Base-by-base conservation (phyloP, 1,140 invertebrate genomes). In the Halesus radiatus region DNA sequence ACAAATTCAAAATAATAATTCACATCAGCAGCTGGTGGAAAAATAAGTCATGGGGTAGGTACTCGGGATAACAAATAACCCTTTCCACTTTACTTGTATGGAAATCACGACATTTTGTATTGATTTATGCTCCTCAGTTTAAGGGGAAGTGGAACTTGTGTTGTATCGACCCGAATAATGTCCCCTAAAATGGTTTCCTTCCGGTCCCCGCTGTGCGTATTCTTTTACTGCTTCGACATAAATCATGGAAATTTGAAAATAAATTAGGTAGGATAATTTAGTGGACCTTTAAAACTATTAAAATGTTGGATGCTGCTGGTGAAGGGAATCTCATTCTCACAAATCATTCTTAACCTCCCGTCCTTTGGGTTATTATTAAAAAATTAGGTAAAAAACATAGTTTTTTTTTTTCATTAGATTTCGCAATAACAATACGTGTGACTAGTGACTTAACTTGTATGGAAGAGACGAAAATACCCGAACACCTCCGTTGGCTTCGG, bases 71-170 rank as follows among this genome's bases (percentile, higher is more conserved):
- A 32, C 29, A 32, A 29, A n/a, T n/a, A n/a, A 32, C 62, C 62
- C 62, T 66, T 29, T 66, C 29, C 62, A 66, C 26, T 26, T 66
- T 66, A 32, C 26, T n/a, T 18, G 8, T 66, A 66, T 66, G 62
- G 23, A 66, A 66, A 66, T 66, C 62, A 29, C 29, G 16, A 26
- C 62, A 32, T 66, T 66, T 32, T 32, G 23, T 66, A 66, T 66
- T 66, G 62, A 66, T 66, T 66, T 66, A 66, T 66, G 62, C 16
- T 16, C 2, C 62, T 66, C 62, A 66, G 62, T 26, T 29, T n/a
- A n/a, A n/a, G 26, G 62, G 62, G 62, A 29, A 6, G 18, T 20
- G 20, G 56, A 16, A 22, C n/a, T n/a, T 66, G 10, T 22, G 20
- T 23, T 64, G 60, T 29, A 20, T 23, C 56, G 3, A 3, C 1